phyloP scores from a whole-genome alignment of 2,888 invertebrate species.

The Plebejus melissa region DNA sequence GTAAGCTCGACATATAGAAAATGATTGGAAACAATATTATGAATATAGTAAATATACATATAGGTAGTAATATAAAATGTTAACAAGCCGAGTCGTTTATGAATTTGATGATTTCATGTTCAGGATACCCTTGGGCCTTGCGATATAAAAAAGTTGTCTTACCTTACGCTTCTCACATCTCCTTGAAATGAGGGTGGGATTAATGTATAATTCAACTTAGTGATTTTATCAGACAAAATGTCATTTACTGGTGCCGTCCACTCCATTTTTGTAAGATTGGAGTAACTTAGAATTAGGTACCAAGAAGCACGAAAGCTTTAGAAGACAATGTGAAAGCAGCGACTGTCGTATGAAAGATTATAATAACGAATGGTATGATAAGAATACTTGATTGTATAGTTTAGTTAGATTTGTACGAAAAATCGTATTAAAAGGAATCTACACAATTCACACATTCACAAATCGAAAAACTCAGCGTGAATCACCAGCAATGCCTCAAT shows the following conservation, averaged over 20 bases:
- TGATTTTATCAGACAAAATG: conserved; percentile 49
- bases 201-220: conserved; percentile 49
- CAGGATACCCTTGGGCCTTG: neutral
- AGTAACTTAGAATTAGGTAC: neutral
- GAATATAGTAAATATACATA: no score
- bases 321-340: neutral
- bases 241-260: conserved; percentile 49
- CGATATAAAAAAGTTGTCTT: conserved; percentile 28
- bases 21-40: neutral
- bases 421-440: neutral
- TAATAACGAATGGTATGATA: neutral
- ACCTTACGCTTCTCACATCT: conserved; percentile 51
- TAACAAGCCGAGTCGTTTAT: neutral
- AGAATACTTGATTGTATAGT: neutral
- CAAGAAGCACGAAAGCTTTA: neutral
- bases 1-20: no score
- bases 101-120: conserved; percentile 1
- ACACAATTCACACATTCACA: neutral
- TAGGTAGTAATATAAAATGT: neutral
- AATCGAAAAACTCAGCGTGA: neutral
- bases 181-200: conserved; percentile 53
- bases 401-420: neutral
- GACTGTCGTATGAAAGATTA: neutral
- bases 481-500: neutral
- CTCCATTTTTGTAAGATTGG: conserved; percentile 43